Conservation (phyloP, 2,888 invertebrate genomes). For the Dioctria linearis region DNA sequence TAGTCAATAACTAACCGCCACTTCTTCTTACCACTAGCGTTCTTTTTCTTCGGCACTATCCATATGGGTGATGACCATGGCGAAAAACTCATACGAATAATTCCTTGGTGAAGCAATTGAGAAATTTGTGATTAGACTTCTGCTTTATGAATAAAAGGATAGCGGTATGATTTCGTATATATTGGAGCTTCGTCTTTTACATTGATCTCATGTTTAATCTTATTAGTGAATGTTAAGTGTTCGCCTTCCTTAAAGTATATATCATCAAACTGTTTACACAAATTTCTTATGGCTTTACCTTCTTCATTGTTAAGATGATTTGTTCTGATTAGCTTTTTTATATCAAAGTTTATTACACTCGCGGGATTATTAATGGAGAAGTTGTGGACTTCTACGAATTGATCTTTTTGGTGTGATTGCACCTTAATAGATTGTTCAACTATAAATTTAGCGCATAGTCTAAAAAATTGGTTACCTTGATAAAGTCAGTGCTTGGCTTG, state of each 20-base stretch:
- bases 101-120: conserved; percentile 55
- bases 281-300: conserved; percentile 44
- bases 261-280: conserved; percentile 55
- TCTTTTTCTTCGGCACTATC: conserved; percentile 52
- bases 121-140: conserved; percentile 61
- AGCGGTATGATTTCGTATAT: conserved; percentile 59
- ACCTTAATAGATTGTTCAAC: conserved; percentile 20
- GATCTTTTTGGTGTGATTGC: background rate
- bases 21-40: conserved; percentile 62
- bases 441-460: conserved; percentile 12
- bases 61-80: conserved; percentile 22
- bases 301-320: conserved; percentile 59
- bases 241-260: conserved; percentile 34
- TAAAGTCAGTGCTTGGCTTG: background rate
- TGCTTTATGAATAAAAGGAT: conserved; percentile 61
- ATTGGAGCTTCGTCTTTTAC: conserved; percentile 58
- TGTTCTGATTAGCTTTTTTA: conserved; percentile 11
- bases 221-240: conserved; percentile 55
- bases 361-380: background rate
- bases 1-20: conserved; percentile 66
- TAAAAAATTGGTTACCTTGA: conserved; percentile 1
- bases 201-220: conserved; percentile 57
- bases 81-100: conserved; percentile 53
- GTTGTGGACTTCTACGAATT: background rate
- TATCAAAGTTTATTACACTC: background rate